Percentiles rank a stretch among this genome's conserved stretches.
phyloP scores from a whole-genome alignment of 1,140 invertebrate genomes.

The Anastrepha ludens region DNA sequence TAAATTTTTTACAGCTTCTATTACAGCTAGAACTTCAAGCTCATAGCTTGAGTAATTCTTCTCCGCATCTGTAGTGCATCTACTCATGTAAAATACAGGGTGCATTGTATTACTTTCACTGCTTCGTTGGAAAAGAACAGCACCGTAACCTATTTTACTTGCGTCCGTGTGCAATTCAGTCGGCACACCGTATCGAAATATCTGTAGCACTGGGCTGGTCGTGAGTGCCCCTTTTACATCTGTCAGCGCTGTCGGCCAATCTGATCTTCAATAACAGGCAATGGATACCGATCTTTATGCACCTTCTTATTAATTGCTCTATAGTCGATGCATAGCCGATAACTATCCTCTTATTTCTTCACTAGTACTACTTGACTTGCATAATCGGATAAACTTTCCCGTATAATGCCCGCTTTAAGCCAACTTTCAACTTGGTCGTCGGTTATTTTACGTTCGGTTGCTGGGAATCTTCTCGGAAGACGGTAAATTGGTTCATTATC shows the following conservation, averaged over 20 bases:
- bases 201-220: conserved; percentile 66
- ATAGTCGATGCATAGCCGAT: conserved; percentile 60
- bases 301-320: conserved; percentile 58
- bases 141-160: conserved; percentile 62
- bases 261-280: conserved; percentile 54
- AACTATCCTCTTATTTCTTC: conserved; percentile 59
- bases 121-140: conserved; percentile 65
- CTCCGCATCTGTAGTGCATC: conserved; percentile 58
- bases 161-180: conserved; percentile 72
- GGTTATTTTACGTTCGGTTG: conserved; percentile 31
- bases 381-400: too few species aligned
- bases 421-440: too few species aligned
- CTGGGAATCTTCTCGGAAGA: conserved; percentile 56
- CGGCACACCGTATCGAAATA: conserved; percentile 62
- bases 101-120: conserved; percentile 71
- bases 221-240: background rate
- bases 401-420: too few species aligned
- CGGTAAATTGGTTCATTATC: conserved; percentile 61
- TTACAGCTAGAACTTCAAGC: conserved; percentile 54
- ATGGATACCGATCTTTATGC: conserved; percentile 25
- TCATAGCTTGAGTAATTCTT: conserved; percentile 69
- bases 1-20: conserved; percentile 67
- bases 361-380: too few species aligned
- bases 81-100: conserved; percentile 65
- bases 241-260: background rate